phyloP scores from a whole-genome alignment of 2,113 vertebrate species.

The Burhinus oedicnemus region DNA sequence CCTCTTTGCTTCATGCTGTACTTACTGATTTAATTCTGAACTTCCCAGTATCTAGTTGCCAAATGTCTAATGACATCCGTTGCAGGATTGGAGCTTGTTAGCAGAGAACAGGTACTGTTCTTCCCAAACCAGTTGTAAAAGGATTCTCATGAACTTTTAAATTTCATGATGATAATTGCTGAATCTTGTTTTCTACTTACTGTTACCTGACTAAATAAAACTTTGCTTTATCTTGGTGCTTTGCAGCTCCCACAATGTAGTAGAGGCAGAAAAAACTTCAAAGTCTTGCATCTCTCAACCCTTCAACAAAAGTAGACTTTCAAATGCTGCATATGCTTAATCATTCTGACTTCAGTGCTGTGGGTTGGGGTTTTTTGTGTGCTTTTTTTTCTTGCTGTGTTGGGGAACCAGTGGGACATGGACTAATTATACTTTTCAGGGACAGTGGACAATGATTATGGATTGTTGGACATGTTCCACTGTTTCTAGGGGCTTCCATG shows the following conservation, averaged over 20 bases:
- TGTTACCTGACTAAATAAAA: not conserved
- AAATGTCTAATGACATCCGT: conserved; percentile 12
- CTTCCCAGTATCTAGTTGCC: not conserved
- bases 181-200: not conserved
- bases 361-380: not conserved
- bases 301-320: not conserved
- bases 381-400: not conserved
- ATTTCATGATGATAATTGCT: not conserved
- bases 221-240: not conserved
- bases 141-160: not conserved
- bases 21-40: conserved; percentile 38
- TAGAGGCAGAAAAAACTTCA: not conserved
- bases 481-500: conserved; percentile 53
- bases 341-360: not conserved
- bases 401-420: conserved; percentile 23
- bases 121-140: not conserved
- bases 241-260: not conserved
- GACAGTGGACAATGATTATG: conserved; percentile 45
- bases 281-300: not conserved
- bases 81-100: not conserved
- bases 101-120: not conserved
- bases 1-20: not conserved
- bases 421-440: conserved; percentile 54
- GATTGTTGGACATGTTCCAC: conserved; percentile 62
- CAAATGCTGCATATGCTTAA: not conserved